Evolutionary conservation across 2,797 vertebrate genomes (phyloP).

Genomic region (Hippocampus kuda): DNA sequence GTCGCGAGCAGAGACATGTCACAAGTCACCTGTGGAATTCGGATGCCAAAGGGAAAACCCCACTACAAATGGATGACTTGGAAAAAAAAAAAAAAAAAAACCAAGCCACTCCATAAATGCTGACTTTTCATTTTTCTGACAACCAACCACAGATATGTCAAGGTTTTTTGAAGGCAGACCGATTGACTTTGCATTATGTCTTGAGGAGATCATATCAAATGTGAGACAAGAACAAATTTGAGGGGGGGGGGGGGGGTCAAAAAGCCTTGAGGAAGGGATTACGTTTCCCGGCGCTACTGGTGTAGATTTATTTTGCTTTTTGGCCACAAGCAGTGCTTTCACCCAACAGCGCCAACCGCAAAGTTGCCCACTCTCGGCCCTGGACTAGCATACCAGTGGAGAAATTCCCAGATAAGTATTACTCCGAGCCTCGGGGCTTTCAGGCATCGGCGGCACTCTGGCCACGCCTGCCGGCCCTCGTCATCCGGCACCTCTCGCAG

Average conservation of each 20-base stretch:
- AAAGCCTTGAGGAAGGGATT: background rate
- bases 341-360: constrained; percentile 26
- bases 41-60: too few species aligned
- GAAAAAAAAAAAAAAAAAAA: too few species aligned
- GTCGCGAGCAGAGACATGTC: background rate
- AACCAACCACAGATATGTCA: background rate
- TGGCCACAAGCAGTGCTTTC: constrained; percentile 23
- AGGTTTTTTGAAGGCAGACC: background rate
- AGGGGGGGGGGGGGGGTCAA: too few species aligned
- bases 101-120: too few species aligned
- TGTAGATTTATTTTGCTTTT: constrained; percentile 13
- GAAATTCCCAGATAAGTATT: constrained; percentile 75
- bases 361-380: constrained; percentile 2
- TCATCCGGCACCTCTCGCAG: constrained; percentile 49
- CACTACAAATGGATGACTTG: too few species aligned
- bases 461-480: constrained; percentile 52
- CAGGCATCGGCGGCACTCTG: constrained; percentile 46
- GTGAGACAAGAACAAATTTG: background rate
- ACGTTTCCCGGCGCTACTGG: background rate
- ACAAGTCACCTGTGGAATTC: too few species aligned
- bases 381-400: constrained; percentile 62
- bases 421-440: constrained; percentile 57
- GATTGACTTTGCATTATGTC: background rate
- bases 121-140: background rate
- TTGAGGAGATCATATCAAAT: background rate